phyloP scores from a whole-genome alignment of 2,113 vertebrate genomes.

The Lampris incognitus region DNA sequence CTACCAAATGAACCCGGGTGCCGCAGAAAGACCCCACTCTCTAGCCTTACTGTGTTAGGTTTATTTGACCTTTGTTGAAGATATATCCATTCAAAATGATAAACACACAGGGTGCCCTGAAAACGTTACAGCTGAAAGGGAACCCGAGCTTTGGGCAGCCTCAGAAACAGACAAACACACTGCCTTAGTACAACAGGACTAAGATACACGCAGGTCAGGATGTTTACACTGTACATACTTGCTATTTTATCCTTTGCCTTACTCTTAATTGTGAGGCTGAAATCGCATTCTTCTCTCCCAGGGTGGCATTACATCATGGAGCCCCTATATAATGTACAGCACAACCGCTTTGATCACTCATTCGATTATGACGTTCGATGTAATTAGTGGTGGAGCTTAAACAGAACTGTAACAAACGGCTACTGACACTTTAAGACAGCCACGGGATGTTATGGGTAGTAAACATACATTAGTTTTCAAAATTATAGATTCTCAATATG shows the following conservation, averaged over 20 bases:
- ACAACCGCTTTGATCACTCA: constrained; percentile 62
- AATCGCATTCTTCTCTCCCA: constrained; percentile 43
- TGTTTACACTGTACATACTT: constrained; percentile 59
- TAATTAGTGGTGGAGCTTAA: constrained; percentile 70
- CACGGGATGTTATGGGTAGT: constrained; percentile 62
- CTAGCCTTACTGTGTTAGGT: constrained; percentile 27
- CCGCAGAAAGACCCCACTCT: constrained; percentile 31
- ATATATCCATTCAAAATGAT: constrained; percentile 41
- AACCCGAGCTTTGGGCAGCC: constrained; percentile 42
- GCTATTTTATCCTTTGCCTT: constrained; percentile 60
- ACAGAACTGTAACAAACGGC: constrained; percentile 61
- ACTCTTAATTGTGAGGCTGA: neutral
- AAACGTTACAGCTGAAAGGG: constrained; percentile 22
- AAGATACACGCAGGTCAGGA: constrained; percentile 54
- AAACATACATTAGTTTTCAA: constrained; percentile 66
- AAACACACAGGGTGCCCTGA: constrained; percentile 41
- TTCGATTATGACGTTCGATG: constrained; percentile 69
- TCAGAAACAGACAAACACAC: constrained; percentile 21
- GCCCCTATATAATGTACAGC: constrained; percentile 66
- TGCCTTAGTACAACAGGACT: constrained; percentile 28
- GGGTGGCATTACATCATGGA: constrained; percentile 67
- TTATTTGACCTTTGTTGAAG: constrained; percentile 64
- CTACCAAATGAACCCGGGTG: constrained; percentile 66
- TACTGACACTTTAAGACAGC: constrained; percentile 60
- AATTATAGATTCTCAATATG: constrained; percentile 65